phyloP scores from a whole-genome alignment of 2,113 vertebrate species.

The Mixornis gularis region DNA sequence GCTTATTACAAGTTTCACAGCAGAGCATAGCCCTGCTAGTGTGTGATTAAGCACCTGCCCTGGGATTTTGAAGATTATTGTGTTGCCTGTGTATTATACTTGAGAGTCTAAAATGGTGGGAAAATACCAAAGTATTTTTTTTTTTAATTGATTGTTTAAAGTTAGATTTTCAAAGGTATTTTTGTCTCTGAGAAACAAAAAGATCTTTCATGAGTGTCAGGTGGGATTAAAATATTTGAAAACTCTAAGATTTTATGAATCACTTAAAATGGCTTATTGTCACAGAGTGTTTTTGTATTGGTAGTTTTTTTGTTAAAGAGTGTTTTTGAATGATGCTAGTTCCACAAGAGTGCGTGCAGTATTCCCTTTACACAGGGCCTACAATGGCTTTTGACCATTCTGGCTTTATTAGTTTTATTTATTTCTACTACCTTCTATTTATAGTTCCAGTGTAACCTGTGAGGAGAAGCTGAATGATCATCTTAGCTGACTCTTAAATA shows the following conservation, averaged over 20 bases:
- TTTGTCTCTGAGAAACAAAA: not conserved
- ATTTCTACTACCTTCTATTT: constrained; percentile 40
- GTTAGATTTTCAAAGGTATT: not conserved
- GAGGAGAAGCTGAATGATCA: not conserved
- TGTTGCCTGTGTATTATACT: not conserved
- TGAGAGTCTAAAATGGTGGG: not conserved
- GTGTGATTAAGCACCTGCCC: not conserved
- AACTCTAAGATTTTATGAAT: not conserved
- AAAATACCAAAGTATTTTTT: not conserved
- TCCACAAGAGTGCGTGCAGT: not conserved
- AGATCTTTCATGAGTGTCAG: not conserved
- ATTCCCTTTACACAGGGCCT: not conserved
- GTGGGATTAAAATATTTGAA: not conserved
- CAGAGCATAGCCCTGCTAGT: not conserved
- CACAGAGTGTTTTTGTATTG: not conserved
- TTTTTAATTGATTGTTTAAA: not conserved
- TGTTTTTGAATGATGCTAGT: not conserved
- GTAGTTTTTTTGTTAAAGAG: not conserved
- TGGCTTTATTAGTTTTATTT: constrained; percentile 41
- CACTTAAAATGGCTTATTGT: not conserved
- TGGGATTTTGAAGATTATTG: not conserved
- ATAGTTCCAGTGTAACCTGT: not conserved
- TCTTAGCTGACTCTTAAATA: constrained; percentile 22
- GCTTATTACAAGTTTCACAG: not conserved
- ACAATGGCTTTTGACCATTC: not conserved